Evolutionary conservation across 2,113 vertebrate species (phyloP).

Genomic region (Aspidoscelis tigris): DNA sequence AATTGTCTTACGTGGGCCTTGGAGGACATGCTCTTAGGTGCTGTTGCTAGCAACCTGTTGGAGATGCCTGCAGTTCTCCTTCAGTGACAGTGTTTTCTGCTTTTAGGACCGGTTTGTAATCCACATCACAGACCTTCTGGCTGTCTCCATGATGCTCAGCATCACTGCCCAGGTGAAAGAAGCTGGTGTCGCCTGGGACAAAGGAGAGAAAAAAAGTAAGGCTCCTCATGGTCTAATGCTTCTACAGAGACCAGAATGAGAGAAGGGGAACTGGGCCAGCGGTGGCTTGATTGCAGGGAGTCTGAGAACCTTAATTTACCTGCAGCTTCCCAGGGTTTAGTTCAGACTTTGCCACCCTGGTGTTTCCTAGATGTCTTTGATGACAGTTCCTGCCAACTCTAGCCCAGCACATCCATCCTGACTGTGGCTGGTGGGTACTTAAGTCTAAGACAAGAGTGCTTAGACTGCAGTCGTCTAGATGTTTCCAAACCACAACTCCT

Average conservation of each 20-base stretch:
- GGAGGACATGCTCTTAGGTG: neutral
- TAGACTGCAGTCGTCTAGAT: too few relatives aligned
- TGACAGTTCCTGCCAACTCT: too few relatives aligned
- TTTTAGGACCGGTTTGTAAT: slow-evolving; percentile 95
- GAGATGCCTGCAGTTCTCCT: too few relatives aligned
- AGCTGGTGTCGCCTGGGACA: slow-evolving; percentile 96
- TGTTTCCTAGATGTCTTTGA: too few relatives aligned
- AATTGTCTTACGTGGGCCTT: neutral
- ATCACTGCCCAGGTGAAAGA: slow-evolving; percentile 98
- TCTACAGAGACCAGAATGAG: neutral
- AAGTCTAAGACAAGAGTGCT: too few relatives aligned
- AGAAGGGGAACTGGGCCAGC: neutral
- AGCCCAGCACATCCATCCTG: too few relatives aligned
- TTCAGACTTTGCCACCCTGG: too few relatives aligned
- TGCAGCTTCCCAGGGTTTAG: too few relatives aligned
- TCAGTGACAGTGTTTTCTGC: neutral
- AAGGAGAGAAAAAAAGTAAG: slow-evolving; percentile 98
- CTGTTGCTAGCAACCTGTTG: neutral
- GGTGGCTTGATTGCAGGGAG: too few relatives aligned
- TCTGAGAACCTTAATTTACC: too few relatives aligned
- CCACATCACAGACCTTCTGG: slow-evolving; percentile 93
- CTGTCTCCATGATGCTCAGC: slow-evolving; percentile 98
- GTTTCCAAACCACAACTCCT: neutral
- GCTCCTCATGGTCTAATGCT: fast-evolving
- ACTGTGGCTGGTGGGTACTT: too few relatives aligned